Base-by-base conservation (phyloP, 2,888 invertebrate genomes). In the Mesorhabditis belari region DNA sequence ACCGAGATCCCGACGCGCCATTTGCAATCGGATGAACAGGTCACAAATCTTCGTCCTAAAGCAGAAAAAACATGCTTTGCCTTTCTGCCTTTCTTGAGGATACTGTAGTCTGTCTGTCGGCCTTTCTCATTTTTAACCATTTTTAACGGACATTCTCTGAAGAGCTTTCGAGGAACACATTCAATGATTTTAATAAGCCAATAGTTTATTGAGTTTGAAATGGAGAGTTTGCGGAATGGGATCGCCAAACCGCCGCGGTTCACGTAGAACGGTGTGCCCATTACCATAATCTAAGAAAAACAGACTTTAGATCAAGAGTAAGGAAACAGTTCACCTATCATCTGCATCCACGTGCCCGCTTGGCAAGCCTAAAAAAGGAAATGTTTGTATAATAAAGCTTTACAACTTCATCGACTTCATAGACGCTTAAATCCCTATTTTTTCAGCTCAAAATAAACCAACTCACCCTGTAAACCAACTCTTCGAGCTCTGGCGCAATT, bases 241-340 rank as follows among this genome's bases (percentile, higher is more conserved):
- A 70, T 59, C 5, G 65, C 60, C 27, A 75, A 35, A 2, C 74
- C 50, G 6, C 74, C 75, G 19, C 62, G 61, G 55, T 75, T 75
- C 24, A 73, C 61, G 56, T 67, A 71, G 60, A 71, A 74, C 1
- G 55, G 51, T 5, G 66, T 69, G 17, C 71, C 70, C 6, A 35
- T 35, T 35, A 35, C 44, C 44, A 35, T 9, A 35, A 35, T 35
- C 44, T 35, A 2, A 35, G n/a, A 35, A 9, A n/a, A 35, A n/a
- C 12, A 9, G 12, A n/a, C 12, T 35, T 17, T 0, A n/a, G 1
- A 1, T n/a, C 12, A 35, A n/a, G 12, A 35, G 12, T 35, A n/a
- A 9, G 1, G 12, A 9, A 2, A 17, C 44, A 35, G n/a, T 0
- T 17, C 12, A 35, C 44, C 44, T n/a, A 73, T 66, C 57, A 71